These are phyloP conservation scores for Catagonus wagneri DNA, from an alignment of 2,113 vertebrate species.

Conservation along the genomic window DNA sequence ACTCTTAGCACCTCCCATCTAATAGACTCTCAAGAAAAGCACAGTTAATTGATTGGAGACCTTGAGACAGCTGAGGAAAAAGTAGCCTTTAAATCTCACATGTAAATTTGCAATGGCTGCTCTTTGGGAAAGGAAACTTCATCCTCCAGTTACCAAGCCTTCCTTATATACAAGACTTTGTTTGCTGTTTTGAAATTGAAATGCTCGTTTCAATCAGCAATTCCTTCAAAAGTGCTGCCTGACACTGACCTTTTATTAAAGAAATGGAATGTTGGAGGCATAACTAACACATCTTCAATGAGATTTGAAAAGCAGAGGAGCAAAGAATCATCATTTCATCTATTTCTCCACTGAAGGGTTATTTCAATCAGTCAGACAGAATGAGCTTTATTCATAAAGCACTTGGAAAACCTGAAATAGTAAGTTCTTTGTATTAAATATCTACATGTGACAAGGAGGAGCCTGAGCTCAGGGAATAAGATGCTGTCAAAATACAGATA, in stretches of 20 bases:
- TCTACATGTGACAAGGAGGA: neutral
- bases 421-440: constrained; percentile 33
- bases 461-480: neutral
- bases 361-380: constrained; percentile 34
- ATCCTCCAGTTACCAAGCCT: neutral
- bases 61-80: neutral
- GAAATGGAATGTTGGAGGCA: neutral
- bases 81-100: neutral
- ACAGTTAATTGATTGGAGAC: neutral
- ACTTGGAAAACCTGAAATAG: constrained; percentile 2
- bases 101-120: neutral
- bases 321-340: neutral
- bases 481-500: neutral
- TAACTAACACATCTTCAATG: neutral
- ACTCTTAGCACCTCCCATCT: neutral
- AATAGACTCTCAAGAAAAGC: neutral
- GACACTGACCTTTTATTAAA: constrained; percentile 24
- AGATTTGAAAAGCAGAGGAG: neutral
- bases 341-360: neutral
- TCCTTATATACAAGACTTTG: neutral
- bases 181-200: constrained; percentile 52
- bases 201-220: constrained; percentile 45
- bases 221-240: constrained; percentile 10
- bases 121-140: neutral
- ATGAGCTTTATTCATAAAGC: constrained; percentile 39